Evolutionary conservation across 2,113 vertebrate species (phyloP).

Genomic region (Prietella phreatophila): DNA sequence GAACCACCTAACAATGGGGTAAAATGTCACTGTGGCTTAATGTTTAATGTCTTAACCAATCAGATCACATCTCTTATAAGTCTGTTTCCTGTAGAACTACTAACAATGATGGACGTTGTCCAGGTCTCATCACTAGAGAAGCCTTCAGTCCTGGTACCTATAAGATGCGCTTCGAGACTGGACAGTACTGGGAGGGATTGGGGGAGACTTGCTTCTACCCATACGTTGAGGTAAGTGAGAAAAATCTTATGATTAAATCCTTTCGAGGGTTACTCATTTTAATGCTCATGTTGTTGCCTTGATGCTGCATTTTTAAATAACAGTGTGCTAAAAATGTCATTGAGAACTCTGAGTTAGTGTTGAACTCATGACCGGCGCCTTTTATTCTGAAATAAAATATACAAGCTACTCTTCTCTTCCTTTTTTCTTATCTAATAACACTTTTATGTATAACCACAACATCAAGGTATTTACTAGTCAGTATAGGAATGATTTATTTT

Average conservation of each 20-base stretch:
- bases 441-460: neutral
- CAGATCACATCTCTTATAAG: neutral
- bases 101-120: constrained; percentile 78
- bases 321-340: neutral
- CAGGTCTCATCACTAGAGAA: constrained; percentile 67
- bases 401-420: neutral
- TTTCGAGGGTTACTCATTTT: neutral
- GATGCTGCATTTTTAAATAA: neutral
- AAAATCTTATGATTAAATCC: neutral
- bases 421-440: neutral
- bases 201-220: constrained; percentile 83
- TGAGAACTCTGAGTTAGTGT: neutral
- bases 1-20: constrained; percentile 68
- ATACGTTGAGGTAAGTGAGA: constrained; percentile 81
- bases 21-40: constrained; percentile 42
- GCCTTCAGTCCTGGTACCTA: constrained; percentile 78
- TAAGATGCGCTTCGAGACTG: constrained; percentile 84
- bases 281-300: neutral
- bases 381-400: neutral
- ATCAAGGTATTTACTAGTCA: neutral
- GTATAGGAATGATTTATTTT: neutral
- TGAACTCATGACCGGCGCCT: neutral
- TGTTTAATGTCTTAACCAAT: neutral
- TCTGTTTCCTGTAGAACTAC: constrained; percentile 72
- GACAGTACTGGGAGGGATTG: constrained; percentile 81